A percentile compares a stretch with the other conserved stretches of the same genome.
phyloP scores from a whole-genome alignment of 2,888 invertebrate genomes.

The Augochlorella aurata region DNA sequence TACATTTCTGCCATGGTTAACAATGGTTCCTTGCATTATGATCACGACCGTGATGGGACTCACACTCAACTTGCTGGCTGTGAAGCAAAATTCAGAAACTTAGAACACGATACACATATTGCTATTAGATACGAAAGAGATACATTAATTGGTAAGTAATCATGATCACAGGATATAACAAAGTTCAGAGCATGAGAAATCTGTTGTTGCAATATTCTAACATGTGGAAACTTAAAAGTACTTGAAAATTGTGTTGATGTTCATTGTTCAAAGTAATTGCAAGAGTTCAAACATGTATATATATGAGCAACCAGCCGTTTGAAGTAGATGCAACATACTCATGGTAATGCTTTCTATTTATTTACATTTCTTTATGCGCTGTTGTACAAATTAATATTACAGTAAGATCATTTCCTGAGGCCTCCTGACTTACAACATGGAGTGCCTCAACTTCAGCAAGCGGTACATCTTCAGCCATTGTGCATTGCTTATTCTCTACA shows the following conservation, averaged over 20 bases:
- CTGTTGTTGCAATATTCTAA: conserved; percentile 7
- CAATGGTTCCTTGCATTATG: conserved; percentile 97
- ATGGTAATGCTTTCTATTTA: conserved; percentile 21
- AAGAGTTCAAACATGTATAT: background rate
- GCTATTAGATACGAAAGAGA: conserved; percentile 96
- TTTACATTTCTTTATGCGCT: conserved; percentile 35
- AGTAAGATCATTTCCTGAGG: conserved; percentile 57
- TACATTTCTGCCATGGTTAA: conserved; percentile 99
- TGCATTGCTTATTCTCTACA: conserved; percentile 11
- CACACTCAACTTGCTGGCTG: conserved; percentile 98
- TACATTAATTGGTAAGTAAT: conserved; percentile 88
- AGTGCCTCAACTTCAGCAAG: conserved; percentile 46
- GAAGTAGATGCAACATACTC: conserved; percentile 20
- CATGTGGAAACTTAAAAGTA: background rate
- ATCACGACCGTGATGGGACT: conserved; percentile 99
- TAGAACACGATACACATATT: conserved; percentile 94
- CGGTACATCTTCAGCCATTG: conserved; percentile 40
- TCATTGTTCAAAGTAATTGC: background rate
- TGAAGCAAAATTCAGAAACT: conserved; percentile 96
- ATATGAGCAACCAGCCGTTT: background rate
- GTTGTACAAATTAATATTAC: conserved; percentile 51
- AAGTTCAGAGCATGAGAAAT: conserved; percentile 17
- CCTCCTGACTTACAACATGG: conserved; percentile 55
- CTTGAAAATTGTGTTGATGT: background rate
- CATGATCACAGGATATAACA: background rate